These are phyloP conservation scores for Eupithecia subfuscata DNA, from an alignment of 2,888 invertebrate species.

Conservation along the genomic window DNA sequence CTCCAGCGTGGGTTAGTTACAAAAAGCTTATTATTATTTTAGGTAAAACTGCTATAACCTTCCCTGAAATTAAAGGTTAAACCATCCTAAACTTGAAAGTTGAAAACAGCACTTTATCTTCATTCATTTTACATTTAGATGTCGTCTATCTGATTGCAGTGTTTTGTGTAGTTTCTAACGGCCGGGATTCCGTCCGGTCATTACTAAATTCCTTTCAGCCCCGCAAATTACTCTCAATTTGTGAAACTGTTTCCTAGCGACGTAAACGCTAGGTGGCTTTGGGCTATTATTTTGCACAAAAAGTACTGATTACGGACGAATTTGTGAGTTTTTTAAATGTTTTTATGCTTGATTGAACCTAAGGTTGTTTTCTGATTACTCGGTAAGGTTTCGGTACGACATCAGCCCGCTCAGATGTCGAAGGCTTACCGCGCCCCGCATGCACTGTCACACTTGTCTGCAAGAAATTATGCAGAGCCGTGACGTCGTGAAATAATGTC, in stretches of 20 bases:
- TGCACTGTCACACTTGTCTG: too few relatives aligned
- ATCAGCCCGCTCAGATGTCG: too few relatives aligned
- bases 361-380: background rate
- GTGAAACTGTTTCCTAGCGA: constrained; percentile 62
- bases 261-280: constrained; percentile 2
- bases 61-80: background rate
- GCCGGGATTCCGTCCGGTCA: constrained; percentile 60
- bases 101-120: constrained; percentile 33
- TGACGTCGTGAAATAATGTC: too few relatives aligned
- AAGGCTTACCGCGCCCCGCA: too few relatives aligned
- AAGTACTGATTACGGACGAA: background rate
- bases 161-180: constrained; percentile 55
- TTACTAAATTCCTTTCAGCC: constrained; percentile 68
- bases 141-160: constrained; percentile 49
- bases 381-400: too few relatives aligned
- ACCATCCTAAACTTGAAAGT: constrained; percentile 15
- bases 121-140: constrained; percentile 30
- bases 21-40: too few relatives aligned
- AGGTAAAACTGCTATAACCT: background rate
- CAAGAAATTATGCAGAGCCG: too few relatives aligned
- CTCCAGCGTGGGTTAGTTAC: too few relatives aligned
- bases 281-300: background rate
- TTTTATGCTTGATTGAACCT: background rate
- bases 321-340: background rate
- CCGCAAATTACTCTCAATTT: constrained; percentile 74